Base-by-base conservation (phyloP, 2,113 vertebrate genomes). In the Ursus arctos region DNA sequence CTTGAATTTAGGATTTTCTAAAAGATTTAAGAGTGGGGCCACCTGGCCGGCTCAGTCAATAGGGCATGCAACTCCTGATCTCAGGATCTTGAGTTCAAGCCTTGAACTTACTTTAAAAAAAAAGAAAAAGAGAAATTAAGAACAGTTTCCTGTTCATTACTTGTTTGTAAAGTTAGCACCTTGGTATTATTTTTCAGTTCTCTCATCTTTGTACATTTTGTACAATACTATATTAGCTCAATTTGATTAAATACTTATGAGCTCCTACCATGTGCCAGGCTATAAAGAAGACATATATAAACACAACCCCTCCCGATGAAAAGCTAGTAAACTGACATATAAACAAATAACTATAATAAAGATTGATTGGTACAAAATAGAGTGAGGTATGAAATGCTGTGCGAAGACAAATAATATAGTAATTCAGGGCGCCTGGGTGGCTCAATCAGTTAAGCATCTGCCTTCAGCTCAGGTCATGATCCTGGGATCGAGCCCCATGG, bases 291-390 rank as follows among this genome's bases (percentile, higher is more conserved):
- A 87, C 80, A 72, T 53, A 53, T 72, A 55, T 71, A 65, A 91
- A 93, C 47, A 63, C 40, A 57, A 21, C 36, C 22, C 9, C 24
- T 89, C n/a, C n/a, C 43, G 6, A 4, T 19, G 18, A 80, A 80
- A 36, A 79, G 1, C 36, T 61, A 72, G 33, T 57, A 84, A 93
- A 49, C 9, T 65, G 71, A 55, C 31, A 36, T 67, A 31, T 71
- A 92, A 88, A n/a, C 13, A 94, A 74, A 88, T 82, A 61, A 61
- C 28, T 87, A 6, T 94, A 85, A 92, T 51, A 81, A 21, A 87
- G 47, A 74, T 57, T 83, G 53, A 47, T 40, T 83, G 59, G 4
- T 63, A 86, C 3, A 65, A 71, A 90, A 40, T 63, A 88, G 28
- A 80, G 5, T 57, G 67, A 61, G 33, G 6, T 92, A 61, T 77